Evolutionary conservation across 92 coral and sea anemone species (phyloP).

Genomic region (Phymanthus crucifer): DNA sequence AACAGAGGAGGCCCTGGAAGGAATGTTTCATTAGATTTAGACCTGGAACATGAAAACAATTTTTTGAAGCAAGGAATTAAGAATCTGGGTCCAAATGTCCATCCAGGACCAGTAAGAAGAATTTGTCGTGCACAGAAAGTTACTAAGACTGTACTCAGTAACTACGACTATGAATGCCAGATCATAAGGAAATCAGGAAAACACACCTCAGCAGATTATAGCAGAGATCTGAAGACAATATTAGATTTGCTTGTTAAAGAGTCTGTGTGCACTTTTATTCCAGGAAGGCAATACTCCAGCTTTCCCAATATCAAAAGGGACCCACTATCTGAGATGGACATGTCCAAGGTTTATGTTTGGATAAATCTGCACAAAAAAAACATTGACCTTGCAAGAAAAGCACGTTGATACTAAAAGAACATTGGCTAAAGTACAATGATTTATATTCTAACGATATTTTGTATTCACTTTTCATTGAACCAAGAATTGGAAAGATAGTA

Average conservation of each 20-base stretch:
- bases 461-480: background rate
- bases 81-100: conserved; percentile 51
- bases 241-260: conserved; percentile 46
- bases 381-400: conserved; percentile 43
- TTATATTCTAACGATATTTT: background rate
- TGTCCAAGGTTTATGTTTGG: conserved; percentile 53
- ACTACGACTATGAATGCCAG: conserved; percentile 34
- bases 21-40: conserved; percentile 60
- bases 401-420: conserved; percentile 21
- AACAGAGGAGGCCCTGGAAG: conserved; percentile 63
- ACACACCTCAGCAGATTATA: conserved; percentile 30
- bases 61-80: conserved; percentile 38
- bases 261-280: conserved; percentile 21
- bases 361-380: conserved; percentile 54
- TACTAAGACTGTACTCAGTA: conserved; percentile 37
- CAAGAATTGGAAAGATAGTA: no score
- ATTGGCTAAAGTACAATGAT: background rate
- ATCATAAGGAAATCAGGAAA: conserved; percentile 47
- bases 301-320: conserved; percentile 36
- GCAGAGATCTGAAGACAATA: conserved; percentile 46
- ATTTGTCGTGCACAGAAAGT: conserved; percentile 43
- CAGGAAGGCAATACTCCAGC: conserved; percentile 42
- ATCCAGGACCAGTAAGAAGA: conserved; percentile 35
- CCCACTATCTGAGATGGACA: conserved; percentile 41
- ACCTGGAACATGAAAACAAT: conserved; percentile 57